These are phyloP conservation scores for Melanogrammus aeglefinus DNA, from an alignment of 2,797 vertebrate species.

Conservation along the genomic window DNA sequence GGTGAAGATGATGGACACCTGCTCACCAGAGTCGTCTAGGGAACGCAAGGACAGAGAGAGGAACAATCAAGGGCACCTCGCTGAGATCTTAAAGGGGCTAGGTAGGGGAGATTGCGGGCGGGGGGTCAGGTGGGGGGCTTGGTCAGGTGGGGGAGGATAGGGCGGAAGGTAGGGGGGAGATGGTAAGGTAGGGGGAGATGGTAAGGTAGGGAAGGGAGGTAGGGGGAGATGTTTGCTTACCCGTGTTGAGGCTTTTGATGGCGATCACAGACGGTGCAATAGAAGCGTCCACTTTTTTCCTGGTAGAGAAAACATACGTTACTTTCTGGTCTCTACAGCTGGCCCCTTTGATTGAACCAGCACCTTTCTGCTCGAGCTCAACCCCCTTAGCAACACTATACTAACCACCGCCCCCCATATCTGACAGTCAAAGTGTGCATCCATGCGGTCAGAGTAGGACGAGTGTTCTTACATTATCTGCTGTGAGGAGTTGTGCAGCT, in stretches of 20 bases:
- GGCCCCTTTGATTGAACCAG: background rate
- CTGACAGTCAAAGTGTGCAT: background rate
- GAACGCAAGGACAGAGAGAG: background rate
- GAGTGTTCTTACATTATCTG: conserved; percentile 41
- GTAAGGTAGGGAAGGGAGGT: too few relatives aligned
- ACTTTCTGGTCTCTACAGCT: background rate
- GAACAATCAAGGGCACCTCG: background rate
- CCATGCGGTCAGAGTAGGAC: conserved; percentile 4
- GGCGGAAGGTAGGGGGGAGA: too few relatives aligned
- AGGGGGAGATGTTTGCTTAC: conserved; percentile 32
- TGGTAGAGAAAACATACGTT: conserved; percentile 39
- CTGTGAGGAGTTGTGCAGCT: conserved; percentile 11
- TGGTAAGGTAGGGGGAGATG: too few relatives aligned
- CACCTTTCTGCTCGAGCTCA: background rate
- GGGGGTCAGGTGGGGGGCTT: too few relatives aligned
- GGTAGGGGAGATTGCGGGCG: background rate
- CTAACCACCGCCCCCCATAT: background rate
- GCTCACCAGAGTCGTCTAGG: conserved; percentile 48
- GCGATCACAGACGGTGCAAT: conserved; percentile 51
- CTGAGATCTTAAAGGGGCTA: background rate
- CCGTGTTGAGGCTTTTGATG: conserved; percentile 54
- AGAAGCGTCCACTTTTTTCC: conserved; percentile 36
- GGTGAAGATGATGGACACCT: conserved; percentile 64
- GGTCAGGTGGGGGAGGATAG: too few relatives aligned
- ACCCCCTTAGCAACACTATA: too few relatives aligned